phyloP scores from a whole-genome alignment of 2,113 vertebrate species.

The Cervus canadensis region DNA sequence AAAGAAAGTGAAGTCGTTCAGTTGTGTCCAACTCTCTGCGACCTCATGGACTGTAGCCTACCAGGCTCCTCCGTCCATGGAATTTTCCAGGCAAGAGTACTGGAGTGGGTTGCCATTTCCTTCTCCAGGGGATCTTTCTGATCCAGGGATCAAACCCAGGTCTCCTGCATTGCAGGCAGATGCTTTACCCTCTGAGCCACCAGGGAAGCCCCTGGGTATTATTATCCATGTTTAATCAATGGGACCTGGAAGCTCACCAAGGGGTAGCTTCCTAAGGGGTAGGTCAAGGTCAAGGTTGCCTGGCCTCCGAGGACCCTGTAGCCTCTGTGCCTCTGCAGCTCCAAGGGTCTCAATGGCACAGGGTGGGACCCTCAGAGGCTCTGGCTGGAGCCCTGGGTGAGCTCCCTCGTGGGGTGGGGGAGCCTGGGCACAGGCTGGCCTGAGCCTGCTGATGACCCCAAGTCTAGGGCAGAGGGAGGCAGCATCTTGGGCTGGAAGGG shows the following conservation, averaged over 20 bases:
- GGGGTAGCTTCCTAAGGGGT: not conserved
- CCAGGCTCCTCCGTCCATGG: not conserved
- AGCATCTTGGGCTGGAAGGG: not conserved
- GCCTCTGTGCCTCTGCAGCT: not conserved
- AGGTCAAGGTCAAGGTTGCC: too few species aligned
- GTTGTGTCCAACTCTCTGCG: not conserved
- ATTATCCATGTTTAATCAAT: not conserved
- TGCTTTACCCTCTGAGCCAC: not conserved
- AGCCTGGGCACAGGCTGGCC: not conserved
- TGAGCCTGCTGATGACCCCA: not conserved
- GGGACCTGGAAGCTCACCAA: too few species aligned
- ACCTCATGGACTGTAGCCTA: not conserved
- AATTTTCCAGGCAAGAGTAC: not conserved
- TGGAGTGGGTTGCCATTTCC: not conserved
- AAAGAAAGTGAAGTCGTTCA: not conserved
- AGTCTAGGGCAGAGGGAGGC: not conserved
- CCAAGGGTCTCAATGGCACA: rapidly evolving
- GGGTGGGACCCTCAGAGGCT: too few species aligned
- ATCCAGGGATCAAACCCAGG: rapidly evolving
- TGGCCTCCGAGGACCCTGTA: not conserved
- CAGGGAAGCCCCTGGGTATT: not conserved
- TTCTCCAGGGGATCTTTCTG: not conserved
- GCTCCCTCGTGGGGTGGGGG: rapidly evolving
- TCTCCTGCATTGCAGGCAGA: not conserved
- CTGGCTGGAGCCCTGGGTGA: not conserved